Evolutionary conservation across 1,140 invertebrate genomes (phyloP), one percentile per base, ranked within the genome.

Genomic region (Caerostris extrusa): DNA sequence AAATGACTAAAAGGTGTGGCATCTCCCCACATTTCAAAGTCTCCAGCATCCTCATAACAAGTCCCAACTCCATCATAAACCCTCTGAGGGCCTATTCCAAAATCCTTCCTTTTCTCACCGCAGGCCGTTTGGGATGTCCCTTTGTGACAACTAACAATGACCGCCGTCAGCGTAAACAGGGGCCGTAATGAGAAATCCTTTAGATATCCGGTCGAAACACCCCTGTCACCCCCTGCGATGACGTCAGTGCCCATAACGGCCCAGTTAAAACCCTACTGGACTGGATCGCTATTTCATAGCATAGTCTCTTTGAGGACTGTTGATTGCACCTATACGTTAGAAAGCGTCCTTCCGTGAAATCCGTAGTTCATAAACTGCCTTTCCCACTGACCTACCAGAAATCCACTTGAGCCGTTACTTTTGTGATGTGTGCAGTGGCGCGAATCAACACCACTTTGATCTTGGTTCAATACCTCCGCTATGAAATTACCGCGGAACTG

Each of bases 301-400:
- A 64, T 61, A 6, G 71, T 4, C 55, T 69, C 34, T 50, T 60
- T 10, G n/a, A 69, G 4, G 64, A 34, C 34, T 81, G 71, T 90
- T 90, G 89, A 90, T 90, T 90, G 89, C 57, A n/a, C n/a, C 89
- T 60, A 81, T 90, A 60, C 87, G 61, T 89, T 67, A 57, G 87
- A 8, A 89, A 71, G 61, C 64, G n/a, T 17, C 64, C 14, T 57
- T 53, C 34, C 87, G 87, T 89, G 61, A 89, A 89, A 55, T 89
- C 87, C 64, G 14, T 56, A 34, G 19, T 55, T 89, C 87, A 89
- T 89, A 89, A 89, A 89, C 87, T 64, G 87, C 10, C 53, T 19
- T 57, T 56, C 14, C 50, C 14, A 6, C 17, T 14, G 53, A 83
- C 14, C 53, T n/a, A 64, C 50, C 14, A 14, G 58, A 50, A 64